A percentile compares a stretch with the other conserved stretches of the same genome.
These are phyloP conservation scores for Perizoma affinitatum DNA, from an alignment of 2,888 invertebrate genomes.

Conservation along the genomic window DNA sequence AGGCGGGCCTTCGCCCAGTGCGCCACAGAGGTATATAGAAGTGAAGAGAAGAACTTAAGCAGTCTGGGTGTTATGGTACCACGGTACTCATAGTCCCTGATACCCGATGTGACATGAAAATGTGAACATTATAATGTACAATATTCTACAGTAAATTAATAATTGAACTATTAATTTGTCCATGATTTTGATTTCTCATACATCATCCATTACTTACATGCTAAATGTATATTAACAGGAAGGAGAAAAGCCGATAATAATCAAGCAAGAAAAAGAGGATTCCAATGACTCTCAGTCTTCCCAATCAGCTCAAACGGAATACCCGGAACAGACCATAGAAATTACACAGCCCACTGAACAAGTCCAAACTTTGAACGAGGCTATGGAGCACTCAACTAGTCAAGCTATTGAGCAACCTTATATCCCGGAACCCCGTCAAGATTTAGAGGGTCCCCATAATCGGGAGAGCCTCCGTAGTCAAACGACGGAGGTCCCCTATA, in stretches of 20 bases:
- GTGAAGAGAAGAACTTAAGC: no score
- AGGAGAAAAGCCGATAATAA: constrained; percentile 4
- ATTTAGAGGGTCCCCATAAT: constrained; percentile 8
- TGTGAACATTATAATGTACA: no score
- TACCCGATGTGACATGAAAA: no score
- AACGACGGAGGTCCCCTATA: constrained; percentile 12
- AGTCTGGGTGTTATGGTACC: no score
- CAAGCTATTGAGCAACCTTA: background rate
- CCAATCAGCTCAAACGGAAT: constrained; percentile 3
- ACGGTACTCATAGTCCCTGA: no score
- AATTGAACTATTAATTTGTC: no score
- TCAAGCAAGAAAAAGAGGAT: constrained; percentile 24
- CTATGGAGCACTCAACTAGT: background rate
- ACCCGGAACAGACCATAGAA: constrained; percentile 2
- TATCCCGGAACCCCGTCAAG: background rate
- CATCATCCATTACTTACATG: no score
- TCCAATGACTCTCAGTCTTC: constrained; percentile 8
- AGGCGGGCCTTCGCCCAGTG: no score
- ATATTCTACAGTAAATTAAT: no score
- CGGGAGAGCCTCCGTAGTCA: constrained; percentile 22
- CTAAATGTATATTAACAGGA: constrained; percentile 9
- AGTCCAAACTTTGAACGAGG: background rate
- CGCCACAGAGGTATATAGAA: no score
- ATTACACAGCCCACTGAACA: background rate
- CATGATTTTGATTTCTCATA: no score